Conservation (phyloP, 2,113 vertebrate species). For the Thunnus maccoyii region DNA sequence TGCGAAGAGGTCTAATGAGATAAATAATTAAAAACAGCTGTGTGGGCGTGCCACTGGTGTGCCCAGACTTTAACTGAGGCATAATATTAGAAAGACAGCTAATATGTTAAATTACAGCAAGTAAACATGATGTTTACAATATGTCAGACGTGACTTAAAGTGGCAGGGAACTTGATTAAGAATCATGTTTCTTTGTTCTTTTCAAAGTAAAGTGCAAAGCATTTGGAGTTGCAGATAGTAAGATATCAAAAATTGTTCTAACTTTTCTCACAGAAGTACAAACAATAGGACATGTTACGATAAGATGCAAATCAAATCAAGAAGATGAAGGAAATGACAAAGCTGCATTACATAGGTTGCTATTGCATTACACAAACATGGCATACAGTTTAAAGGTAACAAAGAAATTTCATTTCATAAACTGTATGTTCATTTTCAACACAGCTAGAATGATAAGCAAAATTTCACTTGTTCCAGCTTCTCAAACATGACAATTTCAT, state of each 20-base stretch:
- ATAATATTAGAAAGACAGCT: neutral
- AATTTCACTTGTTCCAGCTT: no score
- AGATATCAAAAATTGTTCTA: neutral
- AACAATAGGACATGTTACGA: neutral
- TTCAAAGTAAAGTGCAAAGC: no score
- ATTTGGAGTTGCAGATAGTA: neutral
- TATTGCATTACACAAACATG: neutral
- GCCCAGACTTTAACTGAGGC: neutral
- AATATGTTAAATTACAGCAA: neutral
- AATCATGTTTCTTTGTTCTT: neutral
- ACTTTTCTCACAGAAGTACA: neutral
- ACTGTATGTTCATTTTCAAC: no score
- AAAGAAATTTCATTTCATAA: neutral
- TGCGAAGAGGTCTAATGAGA: neutral
- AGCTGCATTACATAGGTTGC: neutral
- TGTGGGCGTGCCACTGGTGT: neutral
- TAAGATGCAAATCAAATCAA: neutral
- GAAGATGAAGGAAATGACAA: neutral
- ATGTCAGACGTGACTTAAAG: neutral
- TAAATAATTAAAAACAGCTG: constrained; percentile 16
- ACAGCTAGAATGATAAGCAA: no score
- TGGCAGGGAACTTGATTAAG: neutral
- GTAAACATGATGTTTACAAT: neutral
- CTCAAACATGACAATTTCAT: no score
- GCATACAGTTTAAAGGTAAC: neutral